Evolutionary conservation across 1,140 invertebrate species (phyloP).

Genomic region (Pentalonia nigronervosa): DNA sequence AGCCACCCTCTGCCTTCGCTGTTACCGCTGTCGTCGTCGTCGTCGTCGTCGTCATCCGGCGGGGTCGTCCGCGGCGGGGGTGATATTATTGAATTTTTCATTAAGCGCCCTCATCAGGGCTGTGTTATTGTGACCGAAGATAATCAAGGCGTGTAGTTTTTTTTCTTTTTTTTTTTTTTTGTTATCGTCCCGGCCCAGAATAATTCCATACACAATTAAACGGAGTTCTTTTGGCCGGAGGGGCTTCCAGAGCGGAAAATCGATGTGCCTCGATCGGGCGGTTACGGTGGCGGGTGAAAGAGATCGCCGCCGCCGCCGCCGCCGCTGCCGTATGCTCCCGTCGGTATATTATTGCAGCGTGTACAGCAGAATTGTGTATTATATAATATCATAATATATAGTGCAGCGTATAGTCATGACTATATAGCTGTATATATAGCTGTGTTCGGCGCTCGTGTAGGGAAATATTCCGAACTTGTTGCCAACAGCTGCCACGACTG

Average conservation of each 20-base stretch:
- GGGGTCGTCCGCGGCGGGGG: not conserved
- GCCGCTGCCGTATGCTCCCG: conserved; percentile 16
- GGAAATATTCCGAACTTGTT: conserved; percentile 49
- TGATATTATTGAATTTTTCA: conserved; percentile 58
- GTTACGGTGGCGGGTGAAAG: not conserved
- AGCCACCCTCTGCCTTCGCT: too few species aligned
- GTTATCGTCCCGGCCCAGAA: conserved; percentile 47
- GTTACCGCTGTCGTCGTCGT: not conserved
- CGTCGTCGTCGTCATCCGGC: not conserved
- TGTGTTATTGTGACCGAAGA: conserved; percentile 56
- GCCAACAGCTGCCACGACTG: conserved; percentile 42
- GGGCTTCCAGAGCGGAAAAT: conserved; percentile 53
- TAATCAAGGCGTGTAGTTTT: conserved; percentile 52
- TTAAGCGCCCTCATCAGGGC: conserved; percentile 56
- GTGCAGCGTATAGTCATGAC: not conserved
- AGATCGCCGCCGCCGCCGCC: conserved; percentile 11
- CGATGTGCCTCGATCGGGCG: not conserved
- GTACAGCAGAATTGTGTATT: conserved; percentile 5
- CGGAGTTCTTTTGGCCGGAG: conserved; percentile 32
- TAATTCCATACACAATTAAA: conserved; percentile 57
- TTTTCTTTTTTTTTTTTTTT: conserved; percentile 6
- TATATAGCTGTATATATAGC: not conserved
- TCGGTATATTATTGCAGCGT: not conserved
- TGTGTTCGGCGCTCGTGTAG: not conserved
- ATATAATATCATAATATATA: conserved; percentile 1